Evolutionary conservation across 1,140 invertebrate genomes (phyloP), one percentile per base, ranked within the genome.

Genomic region (Contarinia nasturtii): DNA sequence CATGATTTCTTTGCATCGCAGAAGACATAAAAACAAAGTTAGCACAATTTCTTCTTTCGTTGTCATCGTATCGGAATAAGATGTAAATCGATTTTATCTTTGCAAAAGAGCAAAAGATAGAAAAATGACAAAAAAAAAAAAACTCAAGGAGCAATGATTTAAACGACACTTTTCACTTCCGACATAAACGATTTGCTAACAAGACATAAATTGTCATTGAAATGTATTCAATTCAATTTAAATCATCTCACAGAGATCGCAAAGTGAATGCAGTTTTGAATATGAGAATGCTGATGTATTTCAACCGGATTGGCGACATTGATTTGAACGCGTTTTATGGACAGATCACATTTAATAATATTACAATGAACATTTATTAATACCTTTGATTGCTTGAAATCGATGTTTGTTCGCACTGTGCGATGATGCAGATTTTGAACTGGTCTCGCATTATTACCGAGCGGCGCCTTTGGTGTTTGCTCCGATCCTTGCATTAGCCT

Each of bases 321-420:
- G 33, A 36, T 22, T 33, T 8, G 19, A 12, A 8, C 12, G 20
- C 17, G n/a, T 14, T 7, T 4, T 10, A 33, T 22, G 8, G n/a
- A 46, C 27, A 17, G 17, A 18, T 15, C 33, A 36, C 19, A 40
- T 33, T 34, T 19, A 45, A 21, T 50, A n/a, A 20, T 3, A 27
- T 27, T 27, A 27, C 27, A 27, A 3, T 3, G 27, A 27, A 10
- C 10, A 17, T 22, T 20, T 5, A 11, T 33, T 18, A 61, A 63
- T 65, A 78, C 76, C 70, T 70, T 66, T 53, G 63, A 63, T 44
- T 76, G 78, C 56, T 77, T 80, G 69, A 95, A 92, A 71, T 96
- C 90, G 60, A 98, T 96, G 63, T 98, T 98, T 49, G 93, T 97
- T 57, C 93, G 74, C 51, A 97, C 77, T 37, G 89, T 87, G 57